Conservation (phyloP, 2,113 vertebrate species). For the Potamarius usumacintae region DNA sequence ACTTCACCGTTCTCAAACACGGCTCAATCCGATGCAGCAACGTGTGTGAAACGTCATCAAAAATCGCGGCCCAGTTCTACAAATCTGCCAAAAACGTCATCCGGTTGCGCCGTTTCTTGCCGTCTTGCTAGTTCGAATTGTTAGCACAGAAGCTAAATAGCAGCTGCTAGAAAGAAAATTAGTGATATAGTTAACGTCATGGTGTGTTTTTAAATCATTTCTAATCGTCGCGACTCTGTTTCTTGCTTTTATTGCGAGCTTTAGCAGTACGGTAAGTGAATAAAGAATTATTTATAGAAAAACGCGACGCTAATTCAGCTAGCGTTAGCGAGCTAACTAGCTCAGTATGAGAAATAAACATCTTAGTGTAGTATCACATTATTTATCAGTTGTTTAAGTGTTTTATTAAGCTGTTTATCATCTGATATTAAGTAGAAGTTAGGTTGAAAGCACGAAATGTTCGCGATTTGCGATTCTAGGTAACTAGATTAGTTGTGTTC, state of each 20-base stretch:
- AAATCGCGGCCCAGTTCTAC: neutral
- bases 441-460: neutral
- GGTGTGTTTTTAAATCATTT: neutral
- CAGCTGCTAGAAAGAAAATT: too few relatives aligned
- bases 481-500: neutral
- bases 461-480: neutral
- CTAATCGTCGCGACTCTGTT: too few relatives aligned
- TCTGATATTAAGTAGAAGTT: neutral
- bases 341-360: neutral
- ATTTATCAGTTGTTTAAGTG: neutral
- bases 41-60: conserved; percentile 36
- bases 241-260: neutral
- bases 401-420: neutral
- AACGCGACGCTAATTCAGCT: neutral
- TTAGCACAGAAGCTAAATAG: conserved; percentile 30
- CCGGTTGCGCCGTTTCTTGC: conserved; percentile 39
- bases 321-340: neutral
- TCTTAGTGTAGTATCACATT: neutral
- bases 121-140: conserved; percentile 30
- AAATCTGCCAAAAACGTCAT: conserved; percentile 36
- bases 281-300: neutral
- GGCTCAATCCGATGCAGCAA: neutral
- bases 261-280: conserved; percentile 12
- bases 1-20: neutral
- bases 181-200: neutral